Evolutionary conservation across 2,113 vertebrate species (phyloP).

Genomic region (Pterocles burchelli): DNA sequence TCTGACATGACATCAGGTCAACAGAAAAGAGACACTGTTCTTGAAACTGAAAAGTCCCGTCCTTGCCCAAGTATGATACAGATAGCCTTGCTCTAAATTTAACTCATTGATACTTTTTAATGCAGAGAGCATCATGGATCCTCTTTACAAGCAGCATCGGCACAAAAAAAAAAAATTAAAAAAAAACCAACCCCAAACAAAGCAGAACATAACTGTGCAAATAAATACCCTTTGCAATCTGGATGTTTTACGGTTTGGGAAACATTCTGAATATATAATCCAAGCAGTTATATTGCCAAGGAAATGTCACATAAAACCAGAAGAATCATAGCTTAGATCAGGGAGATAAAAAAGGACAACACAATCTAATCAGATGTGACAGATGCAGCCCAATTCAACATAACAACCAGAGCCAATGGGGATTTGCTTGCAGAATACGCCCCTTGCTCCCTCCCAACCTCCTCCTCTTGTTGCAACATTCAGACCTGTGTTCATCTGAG

Average conservation of each 20-base stretch:
- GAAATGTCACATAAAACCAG: constrained; percentile 57
- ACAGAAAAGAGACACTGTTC: background rate
- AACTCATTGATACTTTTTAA: background rate
- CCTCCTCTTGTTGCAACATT: background rate
- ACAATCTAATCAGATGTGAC: constrained; percentile 55
- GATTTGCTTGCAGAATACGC: background rate
- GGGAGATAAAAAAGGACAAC: constrained; percentile 20
- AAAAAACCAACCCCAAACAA: background rate
- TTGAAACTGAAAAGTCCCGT: background rate
- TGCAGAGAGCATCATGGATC: background rate
- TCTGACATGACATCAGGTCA: background rate
- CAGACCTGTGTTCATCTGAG: background rate
- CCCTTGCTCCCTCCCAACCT: background rate
- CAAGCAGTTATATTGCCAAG: constrained; percentile 38
- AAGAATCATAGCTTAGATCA: constrained; percentile 53
- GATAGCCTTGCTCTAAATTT: background rate
- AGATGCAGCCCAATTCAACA: constrained; percentile 34
- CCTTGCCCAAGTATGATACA: background rate
- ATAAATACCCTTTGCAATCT: constrained; percentile 57
- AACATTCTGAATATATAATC: constrained; percentile 32
- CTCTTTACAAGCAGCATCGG: background rate
- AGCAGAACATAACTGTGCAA: constrained; percentile 25
- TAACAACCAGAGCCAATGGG: background rate
- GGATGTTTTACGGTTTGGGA: constrained; percentile 32
- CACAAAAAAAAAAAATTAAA: background rate